Percentiles rank a stretch among this genome's conserved stretches.
phyloP scores from a whole-genome alignment of 2,113 vertebrate species.

The Erythrolamprus reginae region DNA sequence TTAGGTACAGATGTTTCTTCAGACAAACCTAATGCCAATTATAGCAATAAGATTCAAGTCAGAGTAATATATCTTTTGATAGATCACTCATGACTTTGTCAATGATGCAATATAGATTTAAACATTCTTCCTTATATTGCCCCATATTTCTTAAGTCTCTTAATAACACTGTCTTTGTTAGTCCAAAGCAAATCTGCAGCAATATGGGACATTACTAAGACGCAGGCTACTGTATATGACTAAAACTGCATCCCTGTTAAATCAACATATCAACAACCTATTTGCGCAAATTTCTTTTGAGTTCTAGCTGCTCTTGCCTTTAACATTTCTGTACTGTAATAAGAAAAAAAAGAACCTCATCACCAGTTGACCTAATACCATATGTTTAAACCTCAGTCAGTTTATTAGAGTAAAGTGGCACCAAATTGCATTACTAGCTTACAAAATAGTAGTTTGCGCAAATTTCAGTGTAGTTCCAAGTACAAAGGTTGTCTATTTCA shows the following conservation, averaged over 20 bases:
- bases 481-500: not conserved
- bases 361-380: not conserved
- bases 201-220: not conserved
- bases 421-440: not conserved
- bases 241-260: not conserved
- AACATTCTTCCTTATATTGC: not conserved
- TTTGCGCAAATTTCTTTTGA: not conserved
- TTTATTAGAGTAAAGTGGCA: not conserved
- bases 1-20: not conserved
- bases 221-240: not conserved
- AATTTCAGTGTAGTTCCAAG: not conserved
- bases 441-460: not conserved
- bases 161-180: not conserved
- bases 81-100: not conserved
- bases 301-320: not conserved
- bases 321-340: not conserved
- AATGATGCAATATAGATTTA: not conserved
- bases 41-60: not conserved
- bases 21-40: not conserved
- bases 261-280: not conserved
- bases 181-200: not conserved
- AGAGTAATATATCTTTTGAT: not conserved
- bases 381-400: not conserved
- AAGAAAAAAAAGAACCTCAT: not conserved
- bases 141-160: not conserved